These are phyloP conservation scores for Coenonympha arcania DNA, from an alignment of 2,888 invertebrate species.

Conservation along the genomic window DNA sequence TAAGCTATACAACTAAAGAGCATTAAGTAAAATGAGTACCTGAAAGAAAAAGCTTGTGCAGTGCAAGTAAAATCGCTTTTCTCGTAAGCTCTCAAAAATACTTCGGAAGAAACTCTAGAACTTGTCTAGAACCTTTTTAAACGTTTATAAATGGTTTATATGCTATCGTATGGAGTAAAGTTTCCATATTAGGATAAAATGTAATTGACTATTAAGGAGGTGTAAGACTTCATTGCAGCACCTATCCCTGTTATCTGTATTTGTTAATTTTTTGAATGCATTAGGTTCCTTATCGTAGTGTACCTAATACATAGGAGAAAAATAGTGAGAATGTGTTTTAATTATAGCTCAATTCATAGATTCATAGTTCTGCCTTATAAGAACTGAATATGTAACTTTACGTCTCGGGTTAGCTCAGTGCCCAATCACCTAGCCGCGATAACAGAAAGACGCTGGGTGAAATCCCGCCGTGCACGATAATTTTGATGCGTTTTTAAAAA, in stretches of 20 bases:
- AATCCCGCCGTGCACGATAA: no score
- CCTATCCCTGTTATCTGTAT: not conserved
- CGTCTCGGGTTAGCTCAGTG: no score
- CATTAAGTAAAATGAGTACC: conserved; percentile 4
- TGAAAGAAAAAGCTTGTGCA: conserved; percentile 17
- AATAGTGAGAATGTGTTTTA: no score
- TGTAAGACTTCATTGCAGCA: not conserved
- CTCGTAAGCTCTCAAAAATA: conserved; percentile 16
- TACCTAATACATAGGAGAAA: no score
- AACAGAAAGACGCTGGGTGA: no score
- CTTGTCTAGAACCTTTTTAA: conserved; percentile 13
- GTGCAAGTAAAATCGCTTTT: conserved; percentile 6
- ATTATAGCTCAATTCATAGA: no score
- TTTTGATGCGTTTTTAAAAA: no score
- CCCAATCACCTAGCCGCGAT: no score
- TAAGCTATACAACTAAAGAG: conserved; percentile 16
- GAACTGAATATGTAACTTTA: no score
- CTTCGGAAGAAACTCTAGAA: conserved; percentile 19
- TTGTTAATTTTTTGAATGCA: not conserved
- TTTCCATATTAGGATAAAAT: conserved; percentile 2
- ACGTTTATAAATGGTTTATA: conserved; percentile 2
- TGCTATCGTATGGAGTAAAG: not conserved
- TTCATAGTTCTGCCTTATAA: no score
- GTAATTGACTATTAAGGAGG: not conserved
- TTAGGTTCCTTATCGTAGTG: no score